A percentile compares a stretch with the other conserved stretches of the same genome.
These are phyloP conservation scores for Solenodon paradoxus DNA, from an alignment of 2,113 vertebrate species.

Conservation along the genomic window DNA sequence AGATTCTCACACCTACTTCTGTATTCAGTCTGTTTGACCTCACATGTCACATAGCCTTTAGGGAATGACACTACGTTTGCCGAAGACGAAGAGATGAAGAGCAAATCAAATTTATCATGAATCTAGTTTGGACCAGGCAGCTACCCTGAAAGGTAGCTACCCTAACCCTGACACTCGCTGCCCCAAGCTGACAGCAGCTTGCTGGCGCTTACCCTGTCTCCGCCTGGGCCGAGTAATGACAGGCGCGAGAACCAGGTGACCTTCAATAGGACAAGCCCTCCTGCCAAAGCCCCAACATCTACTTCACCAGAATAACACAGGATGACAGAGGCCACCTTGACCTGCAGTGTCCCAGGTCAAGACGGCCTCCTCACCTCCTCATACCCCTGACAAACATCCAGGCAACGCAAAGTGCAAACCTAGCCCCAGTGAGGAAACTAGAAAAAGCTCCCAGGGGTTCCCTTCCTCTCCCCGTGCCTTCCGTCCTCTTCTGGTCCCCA, in stretches of 20 bases:
- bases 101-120: not conserved
- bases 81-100: not conserved
- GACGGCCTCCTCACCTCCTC: not conserved
- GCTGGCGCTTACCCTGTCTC: not conserved
- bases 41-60: not conserved
- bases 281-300: not conserved
- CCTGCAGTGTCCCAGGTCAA: not conserved
- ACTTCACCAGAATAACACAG: not conserved
- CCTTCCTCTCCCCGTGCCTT: not conserved
- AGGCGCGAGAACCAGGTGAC: too few species aligned
- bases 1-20: too few species aligned
- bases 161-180: not conserved
- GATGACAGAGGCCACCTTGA: not conserved
- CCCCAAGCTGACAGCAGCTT: fast-evolving
- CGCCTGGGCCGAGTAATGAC: fast-evolving
- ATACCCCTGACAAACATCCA: not conserved
- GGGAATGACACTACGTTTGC: not conserved
- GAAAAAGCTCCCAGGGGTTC: not conserved
- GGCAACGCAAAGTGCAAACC: not conserved
- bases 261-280: not conserved
- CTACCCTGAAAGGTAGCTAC: not conserved
- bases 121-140: not conserved
- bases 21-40: too few species aligned
- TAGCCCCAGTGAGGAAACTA: not conserved
- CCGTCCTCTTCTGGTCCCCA: not conserved